A percentile compares a stretch with the other conserved stretches of the same genome.
Conservation (phyloP, 2,888 invertebrate genomes). For the Eupithecia dodoneata region DNA sequence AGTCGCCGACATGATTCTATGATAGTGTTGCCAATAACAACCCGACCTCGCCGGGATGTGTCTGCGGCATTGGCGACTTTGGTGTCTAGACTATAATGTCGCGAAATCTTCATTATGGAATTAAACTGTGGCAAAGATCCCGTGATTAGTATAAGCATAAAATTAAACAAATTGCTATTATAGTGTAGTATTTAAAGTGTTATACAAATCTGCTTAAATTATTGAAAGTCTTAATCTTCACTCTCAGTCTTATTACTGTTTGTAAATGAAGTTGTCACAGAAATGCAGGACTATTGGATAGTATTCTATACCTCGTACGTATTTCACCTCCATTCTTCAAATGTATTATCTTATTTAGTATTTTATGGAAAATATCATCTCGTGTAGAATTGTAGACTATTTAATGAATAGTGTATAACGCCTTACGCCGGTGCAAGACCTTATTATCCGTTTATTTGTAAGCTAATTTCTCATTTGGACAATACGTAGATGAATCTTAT, state of each 20-base stretch:
- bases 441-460: conserved; percentile 53
- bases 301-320: conserved; percentile 15
- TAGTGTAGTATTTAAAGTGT: background rate
- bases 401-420: conserved; percentile 29
- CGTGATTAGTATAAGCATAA: background rate
- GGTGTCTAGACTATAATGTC: background rate
- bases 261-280: conserved; percentile 3
- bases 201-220: background rate
- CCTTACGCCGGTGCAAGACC: conserved; percentile 56
- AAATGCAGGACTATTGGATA: background rate
- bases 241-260: background rate
- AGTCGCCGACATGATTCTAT: background rate
- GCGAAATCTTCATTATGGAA: background rate
- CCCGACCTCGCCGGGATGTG: background rate
- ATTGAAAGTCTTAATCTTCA: background rate
- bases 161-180: background rate
- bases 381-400: conserved; percentile 26
- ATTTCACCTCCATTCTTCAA: conserved; percentile 14
- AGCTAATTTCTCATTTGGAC: conserved; percentile 60
- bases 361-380: conserved; percentile 33
- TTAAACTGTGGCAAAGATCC: background rate
- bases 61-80: background rate
- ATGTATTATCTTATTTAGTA: conserved; percentile 38
- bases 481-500: conserved; percentile 72
- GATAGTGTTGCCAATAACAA: background rate